Evolutionary conservation across 2,113 vertebrate genomes (phyloP), one percentile per base, ranked within the genome.

Genomic region (Dipodomys merriami): DNA sequence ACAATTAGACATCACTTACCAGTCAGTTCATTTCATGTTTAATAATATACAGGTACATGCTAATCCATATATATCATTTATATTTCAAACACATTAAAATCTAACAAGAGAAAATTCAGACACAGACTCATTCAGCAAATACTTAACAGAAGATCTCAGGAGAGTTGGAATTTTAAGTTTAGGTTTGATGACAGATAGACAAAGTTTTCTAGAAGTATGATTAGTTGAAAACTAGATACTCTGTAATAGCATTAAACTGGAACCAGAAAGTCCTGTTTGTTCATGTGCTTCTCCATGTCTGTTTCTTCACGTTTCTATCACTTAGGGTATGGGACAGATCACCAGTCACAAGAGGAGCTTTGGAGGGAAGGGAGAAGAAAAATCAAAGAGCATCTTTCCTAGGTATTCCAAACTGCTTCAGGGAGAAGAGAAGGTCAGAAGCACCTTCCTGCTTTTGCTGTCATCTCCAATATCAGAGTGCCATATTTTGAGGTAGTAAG

Each of bases 21-120:
- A 98, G 94, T 98, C 97, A 98, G 97, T 97, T 98, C 98, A 98
- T 98, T 97, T 98, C 98, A 98, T 98, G 97, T 98, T 98, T 98
- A 98, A 98, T 98, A 98, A 98, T 98, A 98, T 98, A 98, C 97
- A 98, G 87, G 97, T 97, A 98, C 98, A 98, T 98, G 98, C 98
- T 98, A 98, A 98, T 98, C 97, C 98, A 98, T 98, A 98, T 97
- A 98, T 98, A 98, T 97, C 94, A 97, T 98, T 98, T 98, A 97
- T 98, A 98, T 97, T 98, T 98, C 98, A 98, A 98, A 98, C 98
- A 98, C 98, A 97, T 98, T 6, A 27, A n/a, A 80, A 19, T 39
- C 3, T 64, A 27, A 64, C 22, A 39, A 81, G 12, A 60, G 53
- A 60, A 79, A 81, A 81, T 12, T 33, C 39, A 39, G 39, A 64